Evolutionary conservation across 2,797 vertebrate species (phyloP).

Genomic region (Tapirus indicus): DNA sequence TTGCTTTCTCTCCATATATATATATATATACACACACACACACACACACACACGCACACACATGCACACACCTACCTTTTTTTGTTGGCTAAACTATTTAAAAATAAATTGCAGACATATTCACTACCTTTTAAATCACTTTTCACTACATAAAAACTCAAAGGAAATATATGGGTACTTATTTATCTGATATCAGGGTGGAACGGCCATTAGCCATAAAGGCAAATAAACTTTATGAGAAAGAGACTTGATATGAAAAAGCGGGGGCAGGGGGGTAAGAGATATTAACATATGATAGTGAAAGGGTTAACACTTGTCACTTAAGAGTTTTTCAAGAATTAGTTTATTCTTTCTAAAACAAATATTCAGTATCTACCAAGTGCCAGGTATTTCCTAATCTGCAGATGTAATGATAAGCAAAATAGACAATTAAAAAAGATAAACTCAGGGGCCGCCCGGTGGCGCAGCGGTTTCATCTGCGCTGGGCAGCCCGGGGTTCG

Average conservation of each 20-base stretch:
- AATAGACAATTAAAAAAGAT: neutral
- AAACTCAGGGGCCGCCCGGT: too few species aligned
- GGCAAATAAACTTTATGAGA: slow-evolving; percentile 9
- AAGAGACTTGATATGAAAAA: slow-evolving; percentile 8
- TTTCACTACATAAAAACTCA: slow-evolving; percentile 1
- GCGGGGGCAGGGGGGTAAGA: neutral
- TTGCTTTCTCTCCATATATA: neutral
- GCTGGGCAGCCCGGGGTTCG: too few species aligned
- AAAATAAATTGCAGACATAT: slow-evolving; percentile 44
- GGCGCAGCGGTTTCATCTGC: too few species aligned
- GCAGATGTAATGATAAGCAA: slow-evolving; percentile 41
- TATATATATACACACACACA: too few species aligned
- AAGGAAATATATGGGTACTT: slow-evolving; percentile 1
- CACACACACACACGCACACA: too few species aligned
- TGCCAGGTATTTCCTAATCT: slow-evolving; percentile 28
- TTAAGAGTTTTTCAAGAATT: neutral
- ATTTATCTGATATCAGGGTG: neutral
- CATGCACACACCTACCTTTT: neutral
- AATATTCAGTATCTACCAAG: slow-evolving; percentile 37
- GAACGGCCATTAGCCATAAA: neutral
- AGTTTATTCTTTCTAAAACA: slow-evolving; percentile 45
- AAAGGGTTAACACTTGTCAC: neutral
- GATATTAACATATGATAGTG: slow-evolving; percentile 18
- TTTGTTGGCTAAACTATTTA: slow-evolving; percentile 3
- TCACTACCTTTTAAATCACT: slow-evolving; percentile 46